Evolutionary conservation across 2,797 vertebrate species (phyloP).

Genomic region (Argyrosomus regius): DNA sequence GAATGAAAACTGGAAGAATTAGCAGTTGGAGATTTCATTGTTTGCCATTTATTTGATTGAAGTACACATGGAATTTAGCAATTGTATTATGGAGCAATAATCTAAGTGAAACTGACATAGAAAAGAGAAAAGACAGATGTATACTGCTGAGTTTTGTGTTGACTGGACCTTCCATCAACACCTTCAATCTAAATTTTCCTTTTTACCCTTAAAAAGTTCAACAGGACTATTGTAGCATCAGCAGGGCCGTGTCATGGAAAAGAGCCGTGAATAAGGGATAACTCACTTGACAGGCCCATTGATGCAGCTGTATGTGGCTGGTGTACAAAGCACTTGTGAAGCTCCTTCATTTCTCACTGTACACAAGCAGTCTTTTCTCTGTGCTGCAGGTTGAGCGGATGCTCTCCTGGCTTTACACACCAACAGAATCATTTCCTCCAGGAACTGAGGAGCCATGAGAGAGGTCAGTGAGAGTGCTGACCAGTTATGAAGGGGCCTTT

Average conservation of each 20-base stretch:
- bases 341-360: conserved; percentile 38
- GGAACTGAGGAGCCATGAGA: conserved; percentile 31
- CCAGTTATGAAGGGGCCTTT: conserved; percentile 39
- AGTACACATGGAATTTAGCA: not conserved
- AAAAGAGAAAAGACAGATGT: not conserved
- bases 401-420: conserved; percentile 29
- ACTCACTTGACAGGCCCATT: conserved; percentile 54
- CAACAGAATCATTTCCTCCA: conserved; percentile 53
- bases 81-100: not conserved
- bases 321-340: conserved; percentile 44
- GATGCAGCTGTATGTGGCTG: conserved; percentile 49
- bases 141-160: not conserved
- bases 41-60: not conserved
- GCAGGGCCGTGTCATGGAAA: conserved; percentile 14
- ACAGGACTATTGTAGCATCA: not conserved
- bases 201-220: conserved; percentile 7
- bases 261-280: conserved; percentile 28
- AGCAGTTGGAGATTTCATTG: not conserved
- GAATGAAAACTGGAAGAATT: conserved; percentile 8
- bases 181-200: conserved; percentile 5
- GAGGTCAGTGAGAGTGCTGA: conserved; percentile 39
- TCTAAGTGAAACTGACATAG: not conserved
- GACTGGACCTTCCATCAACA: not conserved
- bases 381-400: conserved; percentile 18
- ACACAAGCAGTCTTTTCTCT: conserved; percentile 38